These are phyloP conservation scores for Pardosa pseudoannulata DNA, from an alignment of 2,888 invertebrate species.

Conservation along the genomic window DNA sequence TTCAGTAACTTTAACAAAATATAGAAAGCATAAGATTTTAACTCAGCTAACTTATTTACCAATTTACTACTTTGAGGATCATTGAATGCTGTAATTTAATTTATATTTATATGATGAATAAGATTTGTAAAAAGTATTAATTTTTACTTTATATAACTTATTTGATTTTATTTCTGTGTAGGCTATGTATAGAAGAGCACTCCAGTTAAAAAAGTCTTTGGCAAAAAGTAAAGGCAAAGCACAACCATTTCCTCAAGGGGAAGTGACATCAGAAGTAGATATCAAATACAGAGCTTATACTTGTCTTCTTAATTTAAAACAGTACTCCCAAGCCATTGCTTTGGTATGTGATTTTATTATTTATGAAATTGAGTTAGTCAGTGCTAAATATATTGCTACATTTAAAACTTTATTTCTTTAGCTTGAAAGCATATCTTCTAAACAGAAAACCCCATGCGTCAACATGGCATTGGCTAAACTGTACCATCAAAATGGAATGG, in stretches of 20 bases:
- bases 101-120: no score
- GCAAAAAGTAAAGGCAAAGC: constrained; percentile 72
- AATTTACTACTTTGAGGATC: no score
- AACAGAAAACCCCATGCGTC: constrained; percentile 84
- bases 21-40: no score
- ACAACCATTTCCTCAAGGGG: constrained; percentile 73
- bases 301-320: constrained; percentile 84
- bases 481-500: constrained; percentile 84
- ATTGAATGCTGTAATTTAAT: no score
- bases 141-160: no score
- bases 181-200: constrained; percentile 82
- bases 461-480: constrained; percentile 87
- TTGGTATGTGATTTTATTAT: constrained; percentile 76
- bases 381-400: no score
- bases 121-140: no score
- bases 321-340: constrained; percentile 81
- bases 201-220: constrained; percentile 83
- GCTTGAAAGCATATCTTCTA: constrained; percentile 81
- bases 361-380: no score
- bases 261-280: constrained; percentile 80
- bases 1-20: no score
- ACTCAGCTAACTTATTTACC: no score
- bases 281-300: constrained; percentile 85
- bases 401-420: constrained; percentile 71
- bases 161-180: constrained; percentile 74